Conservation (phyloP, 1,140 invertebrate genomes). For the Lysiphlebus fabarum region DNA sequence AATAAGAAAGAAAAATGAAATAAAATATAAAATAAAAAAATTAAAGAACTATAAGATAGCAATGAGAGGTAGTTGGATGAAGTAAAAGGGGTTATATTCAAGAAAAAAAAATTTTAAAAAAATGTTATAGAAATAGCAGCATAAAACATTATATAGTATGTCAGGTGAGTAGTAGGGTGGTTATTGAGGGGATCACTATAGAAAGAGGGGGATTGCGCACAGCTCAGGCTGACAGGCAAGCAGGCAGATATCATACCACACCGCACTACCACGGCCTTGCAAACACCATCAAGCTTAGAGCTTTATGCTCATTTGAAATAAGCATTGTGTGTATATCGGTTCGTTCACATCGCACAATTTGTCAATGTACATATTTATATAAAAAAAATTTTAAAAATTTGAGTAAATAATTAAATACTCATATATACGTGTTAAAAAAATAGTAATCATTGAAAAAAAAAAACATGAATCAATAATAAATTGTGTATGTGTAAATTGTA, state of each 20-base stretch:
- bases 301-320: conserved; percentile 19
- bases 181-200: background rate
- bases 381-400: no score
- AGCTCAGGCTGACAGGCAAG: conserved; percentile 29
- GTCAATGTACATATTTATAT: no score
- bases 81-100: background rate
- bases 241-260: conserved; percentile 26
- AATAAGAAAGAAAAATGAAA: no score
- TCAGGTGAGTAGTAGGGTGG: background rate
- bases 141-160: background rate
- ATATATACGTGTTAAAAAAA: background rate
- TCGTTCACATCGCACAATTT: background rate
- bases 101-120: background rate
- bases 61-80: background rate
- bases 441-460: no score
- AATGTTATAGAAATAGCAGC: conserved; percentile 8
- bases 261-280: conserved; percentile 26
- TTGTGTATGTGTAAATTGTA: no score
- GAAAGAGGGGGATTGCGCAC: conserved; percentile 22
- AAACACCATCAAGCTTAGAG: conserved; percentile 26
- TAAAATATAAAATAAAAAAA: no score
- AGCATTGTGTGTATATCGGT: conserved; percentile 10
- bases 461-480: no score
- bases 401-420: no score
- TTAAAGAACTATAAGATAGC: background rate